Base-by-base conservation (phyloP, 2,113 vertebrate species). In the Vidua macroura region DNA sequence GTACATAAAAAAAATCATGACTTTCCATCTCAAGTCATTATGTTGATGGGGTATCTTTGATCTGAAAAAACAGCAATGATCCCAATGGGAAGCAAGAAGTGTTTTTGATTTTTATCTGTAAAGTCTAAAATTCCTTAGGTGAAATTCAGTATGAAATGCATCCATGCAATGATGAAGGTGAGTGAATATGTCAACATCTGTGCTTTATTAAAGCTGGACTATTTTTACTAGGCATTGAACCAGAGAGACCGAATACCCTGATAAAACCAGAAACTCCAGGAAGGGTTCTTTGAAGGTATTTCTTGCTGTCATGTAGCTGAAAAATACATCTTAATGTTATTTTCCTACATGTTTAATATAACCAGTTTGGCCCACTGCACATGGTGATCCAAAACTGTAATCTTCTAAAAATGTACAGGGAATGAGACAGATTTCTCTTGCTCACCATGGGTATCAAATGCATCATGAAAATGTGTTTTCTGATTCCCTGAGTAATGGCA, bases 71-170 rank as follows among this genome's bases (percentile, higher is more conserved):
- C 95, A 97, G 97, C 96, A 97, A 96, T 95, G 95, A 97, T 98
- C 97, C 97, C 98, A 96, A 96, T 96, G 98, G 97, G 97, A 98
- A 98, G 94, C 95, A 96, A 91, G 73, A 97, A 90, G 92, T 98
- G 97, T 27, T 98, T 98, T 96, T 98, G 97, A 98, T 98, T 98
- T 98, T 97, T 98, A 98, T 98, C 98, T 98, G 97, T 96, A 97
- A 98, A 98, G 97, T 97, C 96, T 97, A 94, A 98, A 98, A 98
- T 98, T 98, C 98, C 98, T 98, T 97, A 96, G 96, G 97, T 98
- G 98, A 98, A 98, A 98, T 98, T 98, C 95, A 96, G 98, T 98
- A 98, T 98, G 98, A 98, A 98, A 98, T 83, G 91, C 97, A 97
- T 97, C 97, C 97, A 97, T 95, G 97, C 97, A 96, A 91, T 82